A percentile compares a stretch with the other conserved stretches of the same genome.
Conservation (phyloP, 1,140 invertebrate genomes). For the Euschistus heros region DNA sequence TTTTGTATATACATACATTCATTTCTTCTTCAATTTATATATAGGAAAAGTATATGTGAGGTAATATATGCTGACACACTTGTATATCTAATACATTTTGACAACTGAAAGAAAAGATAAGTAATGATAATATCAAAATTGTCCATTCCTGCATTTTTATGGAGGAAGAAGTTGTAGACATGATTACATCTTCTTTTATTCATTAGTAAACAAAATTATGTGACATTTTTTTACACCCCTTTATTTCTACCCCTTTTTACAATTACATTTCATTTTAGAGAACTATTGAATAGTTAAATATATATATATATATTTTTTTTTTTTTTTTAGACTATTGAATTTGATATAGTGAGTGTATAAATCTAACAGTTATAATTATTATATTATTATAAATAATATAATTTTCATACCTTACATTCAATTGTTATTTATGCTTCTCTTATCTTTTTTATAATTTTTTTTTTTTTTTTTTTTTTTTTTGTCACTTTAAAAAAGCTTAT, state of each 20-base stretch:
- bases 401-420: neutral
- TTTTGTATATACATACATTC: conserved; percentile 9
- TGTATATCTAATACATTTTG: no score
- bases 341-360: conserved; percentile 12
- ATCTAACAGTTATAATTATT: neutral
- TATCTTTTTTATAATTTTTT: neutral
- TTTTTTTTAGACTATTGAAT: conserved; percentile 14
- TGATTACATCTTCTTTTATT: no score
- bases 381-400: conserved; percentile 5
- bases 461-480: neutral
- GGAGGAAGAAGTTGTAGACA: no score
- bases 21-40: no score
- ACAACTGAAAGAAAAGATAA: no score
- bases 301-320: conserved; percentile 4
- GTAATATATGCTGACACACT: neutral
- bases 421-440: neutral
- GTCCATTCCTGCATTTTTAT: no score
- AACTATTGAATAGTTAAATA: neutral
- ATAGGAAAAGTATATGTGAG: no score
- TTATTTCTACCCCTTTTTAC: neutral
- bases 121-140: no score
- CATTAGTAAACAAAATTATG: neutral
- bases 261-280: no score
- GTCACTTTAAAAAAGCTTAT: neutral
- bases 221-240: neutral